Evolutionary conservation across 2,113 vertebrate genomes (phyloP), one percentile per base, ranked within the genome.

Genomic region (Leucopsar rothschildi): DNA sequence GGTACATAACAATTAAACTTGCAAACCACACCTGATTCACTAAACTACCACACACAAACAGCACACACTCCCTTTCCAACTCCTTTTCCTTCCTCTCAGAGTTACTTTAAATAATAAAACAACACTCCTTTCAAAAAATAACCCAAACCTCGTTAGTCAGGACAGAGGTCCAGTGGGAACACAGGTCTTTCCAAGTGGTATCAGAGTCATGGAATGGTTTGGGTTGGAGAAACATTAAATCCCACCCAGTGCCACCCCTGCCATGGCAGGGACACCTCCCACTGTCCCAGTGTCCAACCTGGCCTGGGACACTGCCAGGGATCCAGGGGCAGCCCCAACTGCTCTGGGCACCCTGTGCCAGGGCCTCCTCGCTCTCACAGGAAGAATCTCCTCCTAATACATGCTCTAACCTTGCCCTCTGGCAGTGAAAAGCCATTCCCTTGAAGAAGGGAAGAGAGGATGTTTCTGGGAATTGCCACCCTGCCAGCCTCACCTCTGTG

Each of bases 321-420:
- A 65, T 37, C 7, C 75, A 79, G 66, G 57, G 27, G 50, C 57
- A 65, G 66, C 59, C 35, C 9, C 59, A 88, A 37, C 68, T 42
- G 7, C 31, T 65, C 66, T 65, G 68, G 27, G 42, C 25, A 80
- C 6, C 50, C 66, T 60, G 44, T 2, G 50, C 68, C 59, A 81
- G 37, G 33, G 28, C 12, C 60, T 39, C 0, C 1, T 28, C 52
- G 24, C 7, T 5, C 33, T 44, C 22, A 1, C 0, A 59, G 11
- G 9, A 68, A n/a, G 0, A 45, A n/a, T 47, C 2, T 14, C 45
- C 7, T 12, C 52, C 28, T 15, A 40, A 29, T 12, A 21, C 12
- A 5, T 7, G 12, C 66, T 7, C 33, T 29, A 59, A 21, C 12
- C 15, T 15, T 52, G 28, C 7, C 27, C 31, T 40, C 15, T 20